Evolutionary conservation across 2,888 invertebrate genomes (phyloP), one percentile per base, ranked within the genome.

Genomic region (Polia nebulosa): DNA sequence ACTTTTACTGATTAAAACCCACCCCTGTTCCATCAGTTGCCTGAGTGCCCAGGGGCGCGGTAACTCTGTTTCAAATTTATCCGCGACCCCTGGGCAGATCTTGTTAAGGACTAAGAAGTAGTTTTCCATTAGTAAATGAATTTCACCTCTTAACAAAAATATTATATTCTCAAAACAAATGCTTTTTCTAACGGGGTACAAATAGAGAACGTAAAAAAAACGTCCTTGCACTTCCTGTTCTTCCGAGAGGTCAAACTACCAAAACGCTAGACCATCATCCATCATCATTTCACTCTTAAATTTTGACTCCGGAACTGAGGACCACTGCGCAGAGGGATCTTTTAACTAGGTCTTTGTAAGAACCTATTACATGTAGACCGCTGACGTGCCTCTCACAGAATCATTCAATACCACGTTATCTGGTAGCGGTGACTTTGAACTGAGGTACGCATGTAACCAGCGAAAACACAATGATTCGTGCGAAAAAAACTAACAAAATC

Each of bases 381-480:
- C 70, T 72, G 79, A 67, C 66, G 76, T 72, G 55, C 67, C 76
- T 65, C 78, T 69, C 78, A 76, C 78, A 74, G 80, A 82, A 84
- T 78, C 77, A 81, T 80, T 70, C 80, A 78, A 70, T 73, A 81
- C 74, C 73, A 68, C 67, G 63, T 41, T 74, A 74, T 70, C 71
- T 76, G 62, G 57, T 56, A 87, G 90, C 93, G 93, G 93, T 94
- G 90, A 93, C 94, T 94, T 93, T 94, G 91, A 92, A 91, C 90
- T 89, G 88, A 85, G 84, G 85, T 83, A 85, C 85, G 83, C 83
- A 58, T 80, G 78, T 70, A 78, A 77, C 81, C 84, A 72, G 71
- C 34, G 58, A 79, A 70, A 65, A 76, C 80, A 69, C 56, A 52
- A 45, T 57, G 64, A 59, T 27, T 55, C 70, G 45, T 65, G 6